Conservation (phyloP, 1,140 invertebrate genomes). For the Drosophila sp. region DNA sequence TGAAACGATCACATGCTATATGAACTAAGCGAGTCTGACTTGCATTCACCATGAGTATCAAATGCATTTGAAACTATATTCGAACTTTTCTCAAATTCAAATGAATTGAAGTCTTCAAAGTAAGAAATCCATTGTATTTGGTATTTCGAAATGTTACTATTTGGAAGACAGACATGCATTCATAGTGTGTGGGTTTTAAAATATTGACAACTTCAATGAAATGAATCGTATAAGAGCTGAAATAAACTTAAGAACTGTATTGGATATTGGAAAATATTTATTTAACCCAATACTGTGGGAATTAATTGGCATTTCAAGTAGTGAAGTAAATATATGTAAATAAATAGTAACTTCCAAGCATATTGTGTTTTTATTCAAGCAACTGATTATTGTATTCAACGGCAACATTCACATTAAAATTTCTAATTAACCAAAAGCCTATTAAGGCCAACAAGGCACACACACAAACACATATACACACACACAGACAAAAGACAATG, state of each 20-base stretch:
- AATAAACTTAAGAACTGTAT: too few relatives aligned
- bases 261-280: too few relatives aligned
- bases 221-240: too few relatives aligned
- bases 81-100: too few relatives aligned
- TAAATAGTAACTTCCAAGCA: neutral
- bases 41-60: neutral
- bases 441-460: conserved; percentile 52
- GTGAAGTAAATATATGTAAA: neutral
- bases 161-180: too few relatives aligned
- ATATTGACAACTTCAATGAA: too few relatives aligned
- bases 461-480: conserved; percentile 24
- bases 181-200: too few relatives aligned
- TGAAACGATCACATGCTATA: conserved; percentile 13
- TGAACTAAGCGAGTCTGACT: neutral
- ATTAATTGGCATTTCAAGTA: too few relatives aligned
- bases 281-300: too few relatives aligned
- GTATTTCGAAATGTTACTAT: too few relatives aligned
- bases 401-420: conserved; percentile 62
- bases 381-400: conserved; percentile 21
- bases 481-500: conserved; percentile 22
- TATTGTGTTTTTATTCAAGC: neutral
- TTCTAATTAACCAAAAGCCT: conserved; percentile 80
- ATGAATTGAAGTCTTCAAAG: too few relatives aligned
- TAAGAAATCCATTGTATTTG: too few relatives aligned
- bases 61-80: conserved; percentile 18